A percentile compares a stretch with the other conserved stretches of the same genome.
Conservation (phyloP, 2,113 vertebrate genomes). For the Dasyprocta punctata region DNA sequence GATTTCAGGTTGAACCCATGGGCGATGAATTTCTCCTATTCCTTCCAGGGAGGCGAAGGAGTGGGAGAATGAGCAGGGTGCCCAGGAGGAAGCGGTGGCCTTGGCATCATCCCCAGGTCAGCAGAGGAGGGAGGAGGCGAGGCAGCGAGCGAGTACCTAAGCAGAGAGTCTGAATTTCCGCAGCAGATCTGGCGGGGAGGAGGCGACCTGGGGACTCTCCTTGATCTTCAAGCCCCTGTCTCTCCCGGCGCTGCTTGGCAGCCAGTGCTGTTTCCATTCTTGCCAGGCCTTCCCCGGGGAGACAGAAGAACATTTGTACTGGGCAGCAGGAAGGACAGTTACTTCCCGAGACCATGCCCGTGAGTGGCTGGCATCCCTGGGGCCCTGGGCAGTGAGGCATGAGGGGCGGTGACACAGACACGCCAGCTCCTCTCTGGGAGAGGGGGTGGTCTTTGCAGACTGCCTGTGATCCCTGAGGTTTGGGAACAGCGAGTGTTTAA, state of each 20-base stretch:
- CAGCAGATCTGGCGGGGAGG: fast-evolving
- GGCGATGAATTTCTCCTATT: neutral
- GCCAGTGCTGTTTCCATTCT: neutral
- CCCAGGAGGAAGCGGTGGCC: too few species aligned
- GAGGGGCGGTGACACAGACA: fast-evolving
- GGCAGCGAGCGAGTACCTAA: fast-evolving
- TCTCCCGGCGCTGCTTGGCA: neutral
- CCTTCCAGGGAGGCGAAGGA: neutral
- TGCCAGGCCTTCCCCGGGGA: neutral
- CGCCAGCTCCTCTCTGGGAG: fast-evolving
- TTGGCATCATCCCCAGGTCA: neutral
- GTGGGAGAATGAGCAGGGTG: neutral
- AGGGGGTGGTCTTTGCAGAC: neutral
- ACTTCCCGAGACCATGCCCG: neutral
- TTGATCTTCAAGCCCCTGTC: neutral
- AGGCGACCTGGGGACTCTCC: neutral
- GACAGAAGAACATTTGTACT: neutral
- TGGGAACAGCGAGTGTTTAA: constrained; percentile 14
- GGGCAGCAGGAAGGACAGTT: neutral
- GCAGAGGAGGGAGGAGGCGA: too few species aligned
- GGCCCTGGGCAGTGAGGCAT: neutral
- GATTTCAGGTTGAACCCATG: neutral
- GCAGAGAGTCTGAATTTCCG: neutral
- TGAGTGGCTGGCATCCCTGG: neutral
- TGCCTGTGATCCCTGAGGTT: neutral